Evolutionary conservation across 2,888 invertebrate genomes (phyloP), one percentile per base, ranked within the genome.

Genomic region (Leptopilina syphax): DNA sequence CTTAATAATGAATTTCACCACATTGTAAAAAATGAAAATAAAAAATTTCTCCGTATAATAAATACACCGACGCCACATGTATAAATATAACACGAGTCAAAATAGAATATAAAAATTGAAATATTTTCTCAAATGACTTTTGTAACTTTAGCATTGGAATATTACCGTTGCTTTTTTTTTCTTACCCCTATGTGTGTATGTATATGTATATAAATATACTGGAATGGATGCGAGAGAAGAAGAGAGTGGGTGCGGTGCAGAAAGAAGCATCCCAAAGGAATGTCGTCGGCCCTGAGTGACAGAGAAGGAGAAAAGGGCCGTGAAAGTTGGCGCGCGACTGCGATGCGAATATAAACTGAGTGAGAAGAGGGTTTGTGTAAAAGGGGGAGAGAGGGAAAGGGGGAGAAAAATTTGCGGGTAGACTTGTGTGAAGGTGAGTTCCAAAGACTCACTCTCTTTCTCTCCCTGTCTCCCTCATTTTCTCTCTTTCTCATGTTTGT

Each of bases 241-340:
- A 54, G 34, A 73, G 54, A 57, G 73, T 70, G 70, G 70, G 70
- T 73, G 73, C 73, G 13, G 73, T 73, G 57, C 73, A 73, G 57
- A 73, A 54, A 70, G 65, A 54, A 70, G 73, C 73, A 73, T 73
- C 73, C 34, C 54, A 54, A 73, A 73, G 54, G 73, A 73, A 73
- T 73, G 73, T 73, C 73, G 73, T 57, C 34, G 73, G 54, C 73
- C 73, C 73, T 73, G 73, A 73, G n/a, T 73, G 73, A 73, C 34
- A 27, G 57, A 57, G 54, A 73, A 73, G 13, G 73, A 54, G 34
- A 65, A 12, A 65, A 65, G 41, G 63, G 63, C 63, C 63, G 34
- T 73, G 34, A 24, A 73, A 57, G 54, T 73, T 8, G 7, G 34
- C 7, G 34, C 7, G 50, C 27, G 54, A 50, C 24, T 27, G 27